Evolutionary conservation across 2,797 vertebrate genomes (phyloP), one percentile per base, ranked within the genome.

Genomic region (Otus scops): DNA sequence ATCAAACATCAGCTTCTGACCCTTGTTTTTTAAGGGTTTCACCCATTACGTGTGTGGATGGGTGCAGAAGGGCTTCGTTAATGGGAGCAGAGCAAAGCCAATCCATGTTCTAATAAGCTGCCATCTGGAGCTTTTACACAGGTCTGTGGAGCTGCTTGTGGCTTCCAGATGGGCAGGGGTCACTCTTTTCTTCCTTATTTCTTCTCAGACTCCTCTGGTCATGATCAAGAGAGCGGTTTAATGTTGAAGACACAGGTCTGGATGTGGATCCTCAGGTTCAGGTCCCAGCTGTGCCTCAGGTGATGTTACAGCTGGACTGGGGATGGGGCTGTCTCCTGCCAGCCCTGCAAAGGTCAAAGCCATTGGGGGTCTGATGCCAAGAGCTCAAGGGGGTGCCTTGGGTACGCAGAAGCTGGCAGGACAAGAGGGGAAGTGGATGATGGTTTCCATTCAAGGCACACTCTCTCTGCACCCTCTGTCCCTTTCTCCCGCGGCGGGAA

Each of bases 361-460:
- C 14, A 0, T 0, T 22, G 24, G n/a, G 45, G 13, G 21, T 10
- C 23, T 45, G 67, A 10, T 0, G 7, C 1, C 53, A 3, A 24
- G 53, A 73, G 56, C 60, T 70, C 41, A 2, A 2, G 70, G 43
- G 20, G 8, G 3, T 54, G 15, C n/a, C 23, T 53, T 8, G 36
- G 48, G 7, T 11, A 3, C 9, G 27, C 32, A 57, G 47, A 23
- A 78, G 80, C 48, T 36, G 36, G 13, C 41, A 34, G 81, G 54
- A 14, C 9, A 3, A 11, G 3, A 38, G 16, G 41, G 32, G 36
- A 68, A 75, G 28, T 28, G 60, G 54, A 4, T 15, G 54, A 22
- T 63, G 60, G 56, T 84, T 84, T 48, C 48, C n/a, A 32, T 39
- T 39, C 26, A 5, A 41, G 65, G 27, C 47, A 28, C 50, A 1